A percentile compares a stretch with the other conserved stretches of the same genome.
phyloP scores from a whole-genome alignment of 2,797 vertebrate genomes.

The Eidolon dupreanum region DNA sequence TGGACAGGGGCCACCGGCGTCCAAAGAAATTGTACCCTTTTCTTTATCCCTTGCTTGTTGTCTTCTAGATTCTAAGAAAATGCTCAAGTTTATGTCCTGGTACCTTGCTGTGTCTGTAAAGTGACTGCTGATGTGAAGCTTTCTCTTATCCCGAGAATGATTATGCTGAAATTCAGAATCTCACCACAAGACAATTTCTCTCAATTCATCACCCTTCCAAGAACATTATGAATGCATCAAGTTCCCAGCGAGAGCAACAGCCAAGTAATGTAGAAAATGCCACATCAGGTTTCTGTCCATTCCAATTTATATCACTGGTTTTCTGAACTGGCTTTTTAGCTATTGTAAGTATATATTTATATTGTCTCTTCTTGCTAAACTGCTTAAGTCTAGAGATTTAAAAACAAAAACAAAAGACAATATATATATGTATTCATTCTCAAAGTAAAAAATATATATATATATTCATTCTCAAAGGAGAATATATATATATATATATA shows the following conservation, averaged over 20 bases:
- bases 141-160: not conserved
- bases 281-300: not conserved
- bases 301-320: not conserved
- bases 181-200: slow-evolving; percentile 20
- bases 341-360: not conserved
- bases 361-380: slow-evolving; percentile 29
- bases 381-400: slow-evolving; percentile 8
- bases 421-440: not conserved
- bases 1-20: not conserved
- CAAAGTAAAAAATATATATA: not conserved
- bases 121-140: not conserved
- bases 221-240: not conserved
- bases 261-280: not conserved
- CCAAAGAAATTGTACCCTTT: not conserved
- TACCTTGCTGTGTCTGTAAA: not conserved
- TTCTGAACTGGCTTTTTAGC: slow-evolving; percentile 32
- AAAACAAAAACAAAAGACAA: not conserved
- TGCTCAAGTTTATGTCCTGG: not conserved
- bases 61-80: not conserved
- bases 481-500: not conserved
- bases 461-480: not conserved
- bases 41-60: not conserved
- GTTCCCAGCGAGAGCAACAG: not conserved
- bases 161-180: not conserved
- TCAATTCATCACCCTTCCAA: not conserved